Evolutionary conservation across 2,888 invertebrate species (phyloP).

Genomic region (Thysanoteuthis rhombus): DNA sequence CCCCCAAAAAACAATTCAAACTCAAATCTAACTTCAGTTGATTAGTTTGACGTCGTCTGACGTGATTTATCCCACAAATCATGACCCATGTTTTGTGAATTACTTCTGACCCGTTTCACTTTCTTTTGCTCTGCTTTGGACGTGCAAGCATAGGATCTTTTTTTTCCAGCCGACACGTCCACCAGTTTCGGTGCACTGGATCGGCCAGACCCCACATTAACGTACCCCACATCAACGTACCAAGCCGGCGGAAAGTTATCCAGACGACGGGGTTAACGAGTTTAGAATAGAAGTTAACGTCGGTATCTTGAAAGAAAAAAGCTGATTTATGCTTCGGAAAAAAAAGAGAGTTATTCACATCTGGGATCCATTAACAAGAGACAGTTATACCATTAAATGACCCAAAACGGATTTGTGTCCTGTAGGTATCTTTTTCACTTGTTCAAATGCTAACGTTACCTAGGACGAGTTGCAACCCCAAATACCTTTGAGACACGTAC

Average conservation of each 20-base stretch:
- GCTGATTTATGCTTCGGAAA: neutral
- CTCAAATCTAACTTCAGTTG: neutral
- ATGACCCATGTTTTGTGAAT: neutral
- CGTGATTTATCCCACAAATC: neutral
- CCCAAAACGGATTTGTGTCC: neutral
- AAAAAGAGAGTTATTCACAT: neutral
- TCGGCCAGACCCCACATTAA: neutral
- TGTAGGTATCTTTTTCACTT: too few relatives aligned
- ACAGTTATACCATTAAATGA: neutral
- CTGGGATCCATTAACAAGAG: neutral
- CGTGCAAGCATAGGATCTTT: neutral
- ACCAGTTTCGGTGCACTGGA: neutral
- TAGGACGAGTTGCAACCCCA: too few relatives aligned
- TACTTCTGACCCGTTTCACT: neutral
- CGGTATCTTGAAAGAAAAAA: neutral
- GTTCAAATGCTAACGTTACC: too few relatives aligned
- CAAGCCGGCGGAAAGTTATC: neutral
- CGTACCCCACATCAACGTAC: neutral
- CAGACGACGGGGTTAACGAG: neutral
- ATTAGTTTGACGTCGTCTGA: neutral
- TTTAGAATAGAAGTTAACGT: neutral
- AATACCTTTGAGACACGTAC: too few relatives aligned
- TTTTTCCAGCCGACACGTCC: neutral
- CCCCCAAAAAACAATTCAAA: too few relatives aligned
- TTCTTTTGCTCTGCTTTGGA: neutral